Evolutionary conservation across 2,797 vertebrate species (phyloP), one percentile per base, ranked within the genome.

Genomic region (Cygnus olor): DNA sequence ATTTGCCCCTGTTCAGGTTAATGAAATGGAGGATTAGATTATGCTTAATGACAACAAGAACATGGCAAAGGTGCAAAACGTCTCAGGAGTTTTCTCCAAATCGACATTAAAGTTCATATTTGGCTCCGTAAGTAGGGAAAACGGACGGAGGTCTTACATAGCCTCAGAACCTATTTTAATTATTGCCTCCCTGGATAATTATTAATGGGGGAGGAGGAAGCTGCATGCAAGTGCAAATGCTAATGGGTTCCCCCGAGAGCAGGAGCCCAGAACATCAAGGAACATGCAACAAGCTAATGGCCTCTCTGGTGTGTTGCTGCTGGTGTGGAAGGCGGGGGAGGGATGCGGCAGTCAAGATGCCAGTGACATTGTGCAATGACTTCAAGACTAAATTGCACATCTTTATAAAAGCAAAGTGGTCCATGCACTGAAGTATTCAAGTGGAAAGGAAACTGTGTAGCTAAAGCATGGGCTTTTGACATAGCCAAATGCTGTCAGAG

Each of bases 111-210:
- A 91, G 72, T 90, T 94, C 76, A 74, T 42, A 81, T 94, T 90
- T 89, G 65, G 65, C 28, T 95, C 54, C 9, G 3, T 65, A 85
- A 80, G 71, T 42, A 82, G 53, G 5, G 47, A 81, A 88, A 93
- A 73, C 0, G 0, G 69, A 69, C 78, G 85, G 85, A 90, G 79
- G 91, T 92, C 89, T 72, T 87, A 85, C 76, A 66, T 92, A 90
- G 94, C 95, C 95, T 85, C 87, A 79, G 84, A 96, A 91, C 56
- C n/a, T 84, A 36, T 95, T 97, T 96, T 97, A 97, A 96, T 97
- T 95, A 93, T 80, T 45, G 49, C 24, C 5, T 95, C 90, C 68
- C 88, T 83, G 27, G 81, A 65, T 82, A 95, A 90, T 95, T 90
- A 90, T 79, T 95, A 90, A 66, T 1, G 9, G 42, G 80, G 65